phyloP scores from a whole-genome alignment of 2,888 invertebrate genomes.

The Monoplex corrugatus region DNA sequence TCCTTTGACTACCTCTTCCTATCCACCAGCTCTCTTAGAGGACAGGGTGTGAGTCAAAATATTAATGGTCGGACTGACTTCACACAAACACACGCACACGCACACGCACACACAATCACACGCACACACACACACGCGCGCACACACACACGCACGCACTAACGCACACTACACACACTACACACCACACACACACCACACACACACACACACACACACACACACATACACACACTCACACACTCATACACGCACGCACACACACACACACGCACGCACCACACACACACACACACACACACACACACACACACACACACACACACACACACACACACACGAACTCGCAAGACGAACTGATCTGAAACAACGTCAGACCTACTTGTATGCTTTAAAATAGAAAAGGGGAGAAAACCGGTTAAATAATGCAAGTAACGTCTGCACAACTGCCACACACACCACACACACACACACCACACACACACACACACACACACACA shows the following conservation, averaged over 20 bases:
- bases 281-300: not conserved
- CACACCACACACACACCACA: no score
- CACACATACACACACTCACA: no score
- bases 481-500: constrained; percentile 1
- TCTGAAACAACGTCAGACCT: no score
- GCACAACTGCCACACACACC: not conserved
- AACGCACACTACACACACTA: not conserved
- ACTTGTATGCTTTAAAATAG: no score
- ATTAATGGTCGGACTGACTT: not conserved
- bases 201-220: not conserved
- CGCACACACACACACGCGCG: not conserved
- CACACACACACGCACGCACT: not conserved
- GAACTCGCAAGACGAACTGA: not conserved
- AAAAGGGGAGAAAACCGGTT: not conserved
- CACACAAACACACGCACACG: not conserved
- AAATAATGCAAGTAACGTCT: not conserved
- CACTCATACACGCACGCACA: not conserved
- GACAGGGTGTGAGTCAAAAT: not conserved
- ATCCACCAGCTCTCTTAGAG: no score
- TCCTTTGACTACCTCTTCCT: no score
- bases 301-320: not conserved
- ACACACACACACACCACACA: not conserved
- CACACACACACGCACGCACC: not conserved
- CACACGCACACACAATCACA: not conserved
- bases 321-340: not conserved